Base-by-base conservation (phyloP, 2,888 invertebrate species). In the Beris chalybata region DNA sequence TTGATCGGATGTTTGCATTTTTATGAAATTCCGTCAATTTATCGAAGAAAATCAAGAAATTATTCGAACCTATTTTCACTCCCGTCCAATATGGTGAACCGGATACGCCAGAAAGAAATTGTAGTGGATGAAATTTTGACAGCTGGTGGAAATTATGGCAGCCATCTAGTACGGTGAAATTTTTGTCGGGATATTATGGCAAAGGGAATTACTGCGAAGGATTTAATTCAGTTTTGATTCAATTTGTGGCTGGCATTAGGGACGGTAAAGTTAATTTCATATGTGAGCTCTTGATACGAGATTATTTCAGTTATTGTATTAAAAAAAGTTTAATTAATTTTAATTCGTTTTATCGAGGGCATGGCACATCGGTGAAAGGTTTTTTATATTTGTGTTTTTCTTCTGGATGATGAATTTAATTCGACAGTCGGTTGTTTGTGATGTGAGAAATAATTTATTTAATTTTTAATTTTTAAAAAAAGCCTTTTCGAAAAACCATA, bases 61-160 rank as follows among this genome's bases (percentile, higher is more conserved):
- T 71, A 12, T 65, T 58, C 65, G 73, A 66, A 76, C 73, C 73
- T 73, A 74, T 72, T 71, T 38, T 47, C 66, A 71, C 72, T 71
- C 75, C 76, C 72, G 72, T 73, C 77, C 75, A 76, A 77, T 75
- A 74, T 71, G 71, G 74, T 75, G 72, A 74, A 76, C 75, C 79
- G 78, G 78, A 79, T 78, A 74, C 75, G 66, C 69, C 72, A 73
- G 76, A 78, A 78, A 77, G 77, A 75, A 74, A 73, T 32, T 4
- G 15, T 56, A n/a, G 15, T n/a, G 13, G 55, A 15, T 6, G 55
- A 30, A 32, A n/a, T 9, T 56, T 32, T 52, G 61, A 61, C 50
- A 61, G 61, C 52, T 58, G 22, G 30, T 45, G 45, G 30, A 45
- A 22, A 7, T 38, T 38, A 38, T 38, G 38, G 7, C 38, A 38